Base-by-base conservation (phyloP, 1,140 invertebrate genomes). In the Lepidurus packardi region DNA sequence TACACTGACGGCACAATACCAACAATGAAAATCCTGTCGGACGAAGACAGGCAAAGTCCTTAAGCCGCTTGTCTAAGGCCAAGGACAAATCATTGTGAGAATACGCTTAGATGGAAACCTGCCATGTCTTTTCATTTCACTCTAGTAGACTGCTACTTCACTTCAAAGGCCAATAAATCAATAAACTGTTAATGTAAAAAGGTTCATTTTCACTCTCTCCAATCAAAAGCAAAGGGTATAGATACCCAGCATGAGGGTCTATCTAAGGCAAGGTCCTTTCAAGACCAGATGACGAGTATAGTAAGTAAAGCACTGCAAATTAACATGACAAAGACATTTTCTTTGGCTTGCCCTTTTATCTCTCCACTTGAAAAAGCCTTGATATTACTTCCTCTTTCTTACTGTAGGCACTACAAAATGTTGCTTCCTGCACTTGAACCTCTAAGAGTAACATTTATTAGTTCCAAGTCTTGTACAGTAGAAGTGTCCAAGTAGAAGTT, bases 121-220 rank as follows among this genome's bases (percentile, higher is more conserved):
- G 53, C 21, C 13, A 65, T 21, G 16, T 47, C 16, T 65, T 21
- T 3, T 65, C 16, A 65, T 65, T 65, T 21, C 13, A 21, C 53
- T 65, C 53, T 65, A 65, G 6, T 65, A n/a, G 53, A 65, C 53
- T 9, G 53, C 13, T 7, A 5, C 8, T 65, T 1, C 16, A 65
- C 13, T 65, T 65, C 53, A 65, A 65, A 65, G 53, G 53, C 13
- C 21, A 65, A 65, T 65, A 65, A 65, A 65, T 65, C 53, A 65
- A 65, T 65, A 65, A 16, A 4, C 53, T 65, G 21, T 65, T 65
- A 65, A 7, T 65, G 53, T 65, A n/a, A 11, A 65, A 65, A 65
- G 53, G 53, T 65, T 65, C 8, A 65, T 65, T 65, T 65, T 65
- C 53, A 13, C 53, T 65, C 53, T 65, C 34, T 34, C 34, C 34